A percentile compares a stretch with the other conserved stretches of the same genome.
These are phyloP conservation scores for Lasioglossum vierecki DNA, from an alignment of 2,888 invertebrate species.

Conservation along the genomic window DNA sequence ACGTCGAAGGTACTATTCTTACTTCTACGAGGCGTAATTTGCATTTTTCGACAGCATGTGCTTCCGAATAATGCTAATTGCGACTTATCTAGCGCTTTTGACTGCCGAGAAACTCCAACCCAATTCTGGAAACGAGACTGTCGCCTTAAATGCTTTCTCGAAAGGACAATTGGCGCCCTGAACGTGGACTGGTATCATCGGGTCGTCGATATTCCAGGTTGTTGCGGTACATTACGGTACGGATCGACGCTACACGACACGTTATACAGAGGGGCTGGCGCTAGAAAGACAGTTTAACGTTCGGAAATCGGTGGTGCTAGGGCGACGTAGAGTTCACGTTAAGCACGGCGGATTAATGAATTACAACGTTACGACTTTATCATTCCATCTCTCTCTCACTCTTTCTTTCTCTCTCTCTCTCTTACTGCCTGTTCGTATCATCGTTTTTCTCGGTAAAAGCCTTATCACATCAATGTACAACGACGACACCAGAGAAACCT, in stretches of 20 bases:
- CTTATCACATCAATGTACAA: conserved; percentile 60
- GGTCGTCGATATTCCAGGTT: neutral
- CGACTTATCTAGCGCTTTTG: no score
- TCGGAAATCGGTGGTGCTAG: conserved; percentile 67
- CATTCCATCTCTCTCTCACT: neutral
- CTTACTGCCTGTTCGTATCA: neutral
- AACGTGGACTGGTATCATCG: conserved; percentile 27
- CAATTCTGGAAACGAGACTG: no score
- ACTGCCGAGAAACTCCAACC: no score
- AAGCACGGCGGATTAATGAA: conserved; percentile 73
- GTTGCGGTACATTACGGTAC: conserved; percentile 63
- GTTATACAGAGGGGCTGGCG: conserved; percentile 61
- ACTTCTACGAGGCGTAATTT: no score
- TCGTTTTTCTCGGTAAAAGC: conserved; percentile 38
- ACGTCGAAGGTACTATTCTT: no score
- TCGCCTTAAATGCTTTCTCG: neutral
- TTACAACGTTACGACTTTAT: conserved; percentile 44
- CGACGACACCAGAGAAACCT: conserved; percentile 40
- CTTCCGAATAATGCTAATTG: no score
- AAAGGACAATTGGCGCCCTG: neutral
- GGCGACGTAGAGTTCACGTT: conserved; percentile 63
- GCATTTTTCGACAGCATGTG: no score
- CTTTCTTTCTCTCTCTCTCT: neutral
- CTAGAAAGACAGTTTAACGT: conserved; percentile 70
- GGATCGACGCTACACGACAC: conserved; percentile 64